phyloP scores from a whole-genome alignment of 2,113 vertebrate species.

The Muntiacus muntjak region DNA sequence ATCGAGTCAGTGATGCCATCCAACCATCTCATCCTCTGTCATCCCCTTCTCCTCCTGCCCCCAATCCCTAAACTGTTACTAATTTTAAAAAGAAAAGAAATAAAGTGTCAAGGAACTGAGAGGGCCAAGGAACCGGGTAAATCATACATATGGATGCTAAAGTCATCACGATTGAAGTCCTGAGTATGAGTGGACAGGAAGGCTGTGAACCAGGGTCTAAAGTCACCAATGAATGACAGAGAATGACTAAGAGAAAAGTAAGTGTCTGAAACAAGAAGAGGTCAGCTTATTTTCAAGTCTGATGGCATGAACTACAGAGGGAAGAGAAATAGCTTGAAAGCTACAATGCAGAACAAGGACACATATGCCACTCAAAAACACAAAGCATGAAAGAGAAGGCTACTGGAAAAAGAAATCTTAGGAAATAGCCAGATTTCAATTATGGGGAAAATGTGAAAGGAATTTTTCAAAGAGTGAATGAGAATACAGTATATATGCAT shows the following conservation, averaged over 20 bases:
- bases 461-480: neutral
- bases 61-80: neutral
- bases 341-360: neutral
- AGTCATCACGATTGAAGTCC: neutral
- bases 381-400: neutral
- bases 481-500: accelerated
- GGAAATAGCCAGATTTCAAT: neutral
- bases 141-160: neutral
- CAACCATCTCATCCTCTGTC: too few species aligned
- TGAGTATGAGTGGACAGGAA: neutral
- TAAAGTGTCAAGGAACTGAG: neutral
- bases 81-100: neutral
- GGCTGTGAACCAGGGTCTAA: neutral
- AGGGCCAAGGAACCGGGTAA: neutral
- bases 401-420: neutral
- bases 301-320: neutral
- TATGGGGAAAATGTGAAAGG: neutral
- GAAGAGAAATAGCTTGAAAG: neutral
- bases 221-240: neutral
- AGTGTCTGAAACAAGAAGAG: neutral
- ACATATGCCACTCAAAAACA: neutral
- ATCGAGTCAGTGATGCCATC: too few species aligned
- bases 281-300: neutral
- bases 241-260: neutral
- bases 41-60: too few species aligned